Base-by-base conservation (phyloP, 1,140 invertebrate genomes). In the Pseudobourletiella spinata region DNA sequence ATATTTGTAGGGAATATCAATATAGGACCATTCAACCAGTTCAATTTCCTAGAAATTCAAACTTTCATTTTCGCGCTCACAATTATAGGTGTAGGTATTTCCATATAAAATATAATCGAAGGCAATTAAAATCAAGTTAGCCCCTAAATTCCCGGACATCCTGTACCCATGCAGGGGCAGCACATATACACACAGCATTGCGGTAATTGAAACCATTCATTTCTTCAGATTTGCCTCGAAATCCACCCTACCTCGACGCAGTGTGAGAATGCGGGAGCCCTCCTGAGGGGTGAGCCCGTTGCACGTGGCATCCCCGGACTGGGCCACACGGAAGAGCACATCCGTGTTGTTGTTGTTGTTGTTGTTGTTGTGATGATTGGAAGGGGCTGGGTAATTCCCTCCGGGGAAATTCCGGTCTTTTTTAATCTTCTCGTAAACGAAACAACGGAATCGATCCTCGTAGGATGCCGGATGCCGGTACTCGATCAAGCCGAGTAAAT, bases 221-320 rank as follows among this genome's bases (percentile, higher is more conserved):
- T n/a, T n/a, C n/a, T n/a, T n/a, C n/a, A n/a, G n/a, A n/a, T n/a
- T n/a, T n/a, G n/a, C n/a, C n/a, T n/a, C n/a, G n/a, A n/a, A n/a
- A n/a, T n/a, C n/a, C n/a, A n/a, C n/a, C n/a, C n/a, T 63, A 63
- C 61, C 54, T 57, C 46, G 46, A 15, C 51, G 42, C 14, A 63
- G 55, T 6, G 54, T 57, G 24, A 63, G 35, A 0, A 42, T 66
- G 85, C 84, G 15, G 79, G 83, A 43, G 80, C 76, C 57, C 79
- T 82, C n/a, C 20, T 42, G 43, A 15, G 50, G n/a, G 42, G 56
- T 59, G 1, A 90, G 75, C 1, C 87, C 88, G 55, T 82, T 87
- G 72, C 88, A 91, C 8, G 86, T 87, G 2, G 88, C 87, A 68
- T 90, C 87, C 0, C 85, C 87, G 4, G 86, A 88, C 69, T 89